Base-by-base conservation (phyloP, 2,888 invertebrate genomes). In the Campoletis raptor region DNA sequence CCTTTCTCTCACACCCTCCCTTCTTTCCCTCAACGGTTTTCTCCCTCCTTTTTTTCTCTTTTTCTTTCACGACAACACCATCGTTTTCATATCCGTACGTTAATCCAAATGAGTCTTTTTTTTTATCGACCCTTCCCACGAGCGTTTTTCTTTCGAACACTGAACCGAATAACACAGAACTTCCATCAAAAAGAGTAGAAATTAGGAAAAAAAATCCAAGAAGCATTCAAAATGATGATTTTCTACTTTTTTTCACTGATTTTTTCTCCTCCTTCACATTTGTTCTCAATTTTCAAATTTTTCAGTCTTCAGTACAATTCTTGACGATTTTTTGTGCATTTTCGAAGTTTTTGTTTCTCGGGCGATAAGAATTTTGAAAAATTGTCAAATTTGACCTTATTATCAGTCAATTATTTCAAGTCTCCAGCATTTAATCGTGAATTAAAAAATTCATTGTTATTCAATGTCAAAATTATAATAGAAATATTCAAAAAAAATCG, bases 71-170 rank as follows among this genome's bases (percentile, higher is more conserved):
- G 74, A 54, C 61, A 54, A 54, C 70, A 77, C 76, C 57, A 81
- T 83, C 86, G 77, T 86, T 83, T 83, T 78, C 81, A 77, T 83
- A 81, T 81, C 83, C 83, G 54, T n/a, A 77, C 76, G 54, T 76
- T 54, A 72, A 80, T 73, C 67, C 83, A 54, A 67, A 83, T 76
- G 64, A 79, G 76, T 76, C 54, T 54, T 64, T 77, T 83, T 83
- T 72, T 81, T 81, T 83, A 80, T 86, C 80, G 66, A 81, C 72
- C 80, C 61, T 80, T 80, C 37, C 66, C 30, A 10, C 48, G 72
- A 57, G 18, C 9, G 12, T 64, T 37, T 80, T 21, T 24, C 66
- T 15, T 18, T n/a, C 37, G 30, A 40, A 70, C 70, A 72, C 72
- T 66, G 40, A 76, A 66, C 52, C 57, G 72, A 40, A 66, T 21